A percentile compares a stretch with the other conserved stretches of the same genome.
phyloP scores from a whole-genome alignment of 2,113 vertebrate species.

The Otocyon megalotis region DNA sequence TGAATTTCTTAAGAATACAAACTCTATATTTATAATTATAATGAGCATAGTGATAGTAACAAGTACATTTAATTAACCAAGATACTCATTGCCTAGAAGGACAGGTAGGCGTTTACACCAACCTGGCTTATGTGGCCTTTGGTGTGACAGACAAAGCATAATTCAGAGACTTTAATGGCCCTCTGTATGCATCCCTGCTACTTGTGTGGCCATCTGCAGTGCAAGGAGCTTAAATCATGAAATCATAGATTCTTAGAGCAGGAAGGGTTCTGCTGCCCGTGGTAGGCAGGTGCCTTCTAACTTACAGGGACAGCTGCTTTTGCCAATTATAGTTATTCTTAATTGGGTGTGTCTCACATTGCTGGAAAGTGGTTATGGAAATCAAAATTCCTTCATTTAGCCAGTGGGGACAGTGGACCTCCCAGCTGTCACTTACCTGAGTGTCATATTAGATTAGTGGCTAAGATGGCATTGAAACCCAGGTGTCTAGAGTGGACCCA shows the following conservation, averaged over 20 bases:
- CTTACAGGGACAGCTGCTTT: neutral
- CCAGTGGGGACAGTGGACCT: neutral
- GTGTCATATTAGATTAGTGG: neutral
- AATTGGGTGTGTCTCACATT: neutral
- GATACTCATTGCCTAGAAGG: neutral
- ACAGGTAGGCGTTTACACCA: neutral
- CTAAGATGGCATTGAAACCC: neutral
- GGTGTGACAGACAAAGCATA: constrained; percentile 23
- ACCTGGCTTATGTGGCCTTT: neutral
- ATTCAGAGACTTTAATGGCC: constrained; percentile 16
- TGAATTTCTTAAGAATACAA: constrained; percentile 48
- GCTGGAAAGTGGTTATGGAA: constrained; percentile 46
- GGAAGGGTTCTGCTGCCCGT: neutral
- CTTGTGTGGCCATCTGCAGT: constrained; percentile 42
- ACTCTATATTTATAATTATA: neutral
- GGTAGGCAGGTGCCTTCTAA: constrained; percentile 42
- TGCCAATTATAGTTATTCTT: constrained; percentile 22
- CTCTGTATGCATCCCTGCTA: constrained; percentile 12
- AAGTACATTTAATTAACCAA: constrained; percentile 5
- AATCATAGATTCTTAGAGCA: neutral
- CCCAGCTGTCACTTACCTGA: constrained; percentile 7
- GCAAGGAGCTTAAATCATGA: constrained; percentile 14
- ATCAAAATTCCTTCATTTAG: constrained; percentile 37
- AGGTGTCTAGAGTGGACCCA: neutral
- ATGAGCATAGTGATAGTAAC: neutral